phyloP scores from a whole-genome alignment of 2,888 invertebrate species.

The Frankliniella intonsa region DNA sequence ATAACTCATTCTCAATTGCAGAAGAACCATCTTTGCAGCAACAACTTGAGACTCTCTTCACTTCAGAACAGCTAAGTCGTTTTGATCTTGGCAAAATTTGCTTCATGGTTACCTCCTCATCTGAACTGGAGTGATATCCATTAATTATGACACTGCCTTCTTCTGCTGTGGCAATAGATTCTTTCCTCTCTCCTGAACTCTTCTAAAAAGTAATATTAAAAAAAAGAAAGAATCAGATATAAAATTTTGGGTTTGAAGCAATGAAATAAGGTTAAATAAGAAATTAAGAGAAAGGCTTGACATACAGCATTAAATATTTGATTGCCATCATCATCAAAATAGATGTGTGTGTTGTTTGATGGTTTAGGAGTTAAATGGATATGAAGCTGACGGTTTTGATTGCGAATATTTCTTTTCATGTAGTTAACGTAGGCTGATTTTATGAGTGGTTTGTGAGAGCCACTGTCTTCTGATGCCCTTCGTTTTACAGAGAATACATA shows the following conservation, averaged over 20 bases:
- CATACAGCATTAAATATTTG: constrained; percentile 39
- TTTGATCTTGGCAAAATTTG: not conserved
- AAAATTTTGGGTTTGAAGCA: too few relatives aligned
- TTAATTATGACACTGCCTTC: not conserved
- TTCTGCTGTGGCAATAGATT: constrained; percentile 1
- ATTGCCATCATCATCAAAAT: constrained; percentile 65
- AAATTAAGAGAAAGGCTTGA: not conserved
- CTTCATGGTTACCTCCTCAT: constrained; percentile 30
- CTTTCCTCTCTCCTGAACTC: not conserved
- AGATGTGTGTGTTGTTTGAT: constrained; percentile 55
- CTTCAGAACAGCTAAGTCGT: not conserved
- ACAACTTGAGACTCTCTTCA: not conserved
- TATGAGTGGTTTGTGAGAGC: constrained; percentile 42
- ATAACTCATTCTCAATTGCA: too few relatives aligned
- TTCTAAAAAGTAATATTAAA: not conserved
- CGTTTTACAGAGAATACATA: constrained; percentile 46
- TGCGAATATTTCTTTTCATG: constrained; percentile 57
- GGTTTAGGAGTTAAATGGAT: constrained; percentile 51
- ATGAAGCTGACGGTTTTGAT: constrained; percentile 52
- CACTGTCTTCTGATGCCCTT: constrained; percentile 38
- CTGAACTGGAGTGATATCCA: constrained; percentile 33
- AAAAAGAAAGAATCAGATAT: not conserved
- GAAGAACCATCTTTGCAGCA: not conserved
- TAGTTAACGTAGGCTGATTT: constrained; percentile 58
- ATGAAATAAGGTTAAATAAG: not conserved